Evolutionary conservation across 1,140 invertebrate species (phyloP).

Genomic region (Druon quercuslanigerum): DNA sequence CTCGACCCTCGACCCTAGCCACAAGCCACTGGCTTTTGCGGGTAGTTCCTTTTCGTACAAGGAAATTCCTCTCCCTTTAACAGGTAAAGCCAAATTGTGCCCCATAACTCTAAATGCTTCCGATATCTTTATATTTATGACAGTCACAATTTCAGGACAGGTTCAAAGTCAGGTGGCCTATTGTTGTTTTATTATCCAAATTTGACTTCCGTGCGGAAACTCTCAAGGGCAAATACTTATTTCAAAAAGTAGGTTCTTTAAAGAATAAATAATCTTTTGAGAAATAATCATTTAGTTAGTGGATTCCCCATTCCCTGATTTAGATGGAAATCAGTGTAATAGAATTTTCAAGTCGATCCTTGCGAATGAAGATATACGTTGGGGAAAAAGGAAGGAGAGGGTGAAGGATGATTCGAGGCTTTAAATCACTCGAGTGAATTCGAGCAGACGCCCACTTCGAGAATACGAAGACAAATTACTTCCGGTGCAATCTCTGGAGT

Average conservation of each 20-base stretch:
- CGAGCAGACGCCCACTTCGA: slow-evolving; percentile 44
- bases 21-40: slow-evolving; percentile 25
- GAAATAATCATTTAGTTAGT: neutral
- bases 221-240: neutral
- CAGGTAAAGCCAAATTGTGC: slow-evolving; percentile 11
- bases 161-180: no score
- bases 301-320: neutral
- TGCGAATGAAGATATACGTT: slow-evolving; percentile 27
- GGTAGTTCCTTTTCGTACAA: slow-evolving; percentile 20
- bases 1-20: slow-evolving; percentile 21
- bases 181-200: no score
- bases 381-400: slow-evolving; percentile 24
- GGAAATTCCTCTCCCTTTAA: neutral
- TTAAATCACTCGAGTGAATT: slow-evolving; percentile 58
- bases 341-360: slow-evolving; percentile 28
- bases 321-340: slow-evolving; percentile 11
- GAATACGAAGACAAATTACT: slow-evolving; percentile 60
- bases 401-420: slow-evolving; percentile 49
- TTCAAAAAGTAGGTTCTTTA: neutral
- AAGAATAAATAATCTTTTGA: no score
- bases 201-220: neutral
- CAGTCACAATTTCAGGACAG: neutral
- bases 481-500: slow-evolving; percentile 47
- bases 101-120: slow-evolving; percentile 10
- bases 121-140: slow-evolving; percentile 19